phyloP scores from a whole-genome alignment of 2,888 invertebrate species.

The Tachina grossa region DNA sequence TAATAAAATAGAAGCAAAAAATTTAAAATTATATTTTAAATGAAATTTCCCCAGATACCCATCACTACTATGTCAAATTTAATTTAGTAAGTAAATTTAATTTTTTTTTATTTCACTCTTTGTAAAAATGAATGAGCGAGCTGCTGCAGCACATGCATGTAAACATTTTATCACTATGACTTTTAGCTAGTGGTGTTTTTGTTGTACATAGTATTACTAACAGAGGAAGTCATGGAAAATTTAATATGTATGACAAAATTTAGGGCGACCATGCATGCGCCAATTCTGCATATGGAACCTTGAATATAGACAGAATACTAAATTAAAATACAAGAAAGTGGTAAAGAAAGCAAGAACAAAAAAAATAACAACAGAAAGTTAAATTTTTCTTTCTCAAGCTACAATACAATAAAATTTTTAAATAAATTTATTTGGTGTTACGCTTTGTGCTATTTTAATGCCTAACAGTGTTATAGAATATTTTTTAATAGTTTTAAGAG shows the following conservation, averaged over 20 bases:
- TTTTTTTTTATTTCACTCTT: slow-evolving; percentile 1
- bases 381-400: too few relatives aligned
- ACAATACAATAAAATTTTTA: too few relatives aligned
- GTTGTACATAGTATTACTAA: slow-evolving; percentile 5
- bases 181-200: slow-evolving; percentile 3
- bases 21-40: slow-evolving; percentile 38
- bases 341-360: too few relatives aligned
- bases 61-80: slow-evolving; percentile 59
- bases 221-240: slow-evolving; percentile 25
- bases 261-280: slow-evolving; percentile 19
- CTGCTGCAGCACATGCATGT: slow-evolving; percentile 25
- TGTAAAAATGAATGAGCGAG: slow-evolving; percentile 12
- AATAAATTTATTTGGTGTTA: too few relatives aligned
- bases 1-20: neutral
- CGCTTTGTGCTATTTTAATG: neutral
- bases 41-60: slow-evolving; percentile 53
- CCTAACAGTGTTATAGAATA: neutral
- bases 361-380: too few relatives aligned
- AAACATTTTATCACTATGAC: slow-evolving; percentile 35
- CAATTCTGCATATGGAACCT: neutral
- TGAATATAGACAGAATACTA: neutral
- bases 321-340: too few relatives aligned
- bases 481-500: neutral
- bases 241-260: slow-evolving; percentile 4
- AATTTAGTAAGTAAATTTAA: slow-evolving; percentile 61